A percentile compares a stretch with the other conserved stretches of the same genome.
Conservation (phyloP, 1,140 invertebrate species). For the Macrocentrus cingulum region DNA sequence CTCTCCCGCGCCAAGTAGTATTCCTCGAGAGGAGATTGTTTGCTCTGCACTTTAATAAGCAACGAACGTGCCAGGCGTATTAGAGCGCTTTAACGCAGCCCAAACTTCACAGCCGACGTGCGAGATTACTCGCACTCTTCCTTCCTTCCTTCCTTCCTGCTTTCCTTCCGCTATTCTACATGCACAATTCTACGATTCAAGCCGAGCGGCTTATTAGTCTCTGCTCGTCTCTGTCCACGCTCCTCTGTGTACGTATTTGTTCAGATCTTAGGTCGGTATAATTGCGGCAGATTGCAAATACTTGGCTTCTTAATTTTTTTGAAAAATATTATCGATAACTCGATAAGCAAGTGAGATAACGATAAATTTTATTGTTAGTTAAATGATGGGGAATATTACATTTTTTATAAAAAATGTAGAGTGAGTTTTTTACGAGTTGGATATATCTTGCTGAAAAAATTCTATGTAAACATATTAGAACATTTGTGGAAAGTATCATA, state of each 20-base stretch:
- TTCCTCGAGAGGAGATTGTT: constrained; percentile 33
- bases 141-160: constrained; percentile 34
- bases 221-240: constrained; percentile 22
- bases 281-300: no score
- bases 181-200: constrained; percentile 43
- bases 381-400: no score
- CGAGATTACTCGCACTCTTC: constrained; percentile 49
- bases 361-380: no score
- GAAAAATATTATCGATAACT: no score
- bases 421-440: no score
- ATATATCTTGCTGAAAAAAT: no score
- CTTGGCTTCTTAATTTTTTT: no score
- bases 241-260: neutral
- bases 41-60: constrained; percentile 47
- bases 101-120: constrained; percentile 23
- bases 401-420: no score
- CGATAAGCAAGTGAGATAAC: no score
- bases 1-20: neutral
- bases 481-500: no score
- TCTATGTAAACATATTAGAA: no score
- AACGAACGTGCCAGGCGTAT: constrained; percentile 37
- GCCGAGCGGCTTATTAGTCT: constrained; percentile 36
- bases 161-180: constrained; percentile 24
- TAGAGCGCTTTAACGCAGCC: constrained; percentile 46
- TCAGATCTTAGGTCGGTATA: no score